Percentiles rank a stretch among this genome's conserved stretches.
These are phyloP conservation scores for Callipepla californica DNA, from an alignment of 2,113 vertebrate genomes.

Conservation along the genomic window DNA sequence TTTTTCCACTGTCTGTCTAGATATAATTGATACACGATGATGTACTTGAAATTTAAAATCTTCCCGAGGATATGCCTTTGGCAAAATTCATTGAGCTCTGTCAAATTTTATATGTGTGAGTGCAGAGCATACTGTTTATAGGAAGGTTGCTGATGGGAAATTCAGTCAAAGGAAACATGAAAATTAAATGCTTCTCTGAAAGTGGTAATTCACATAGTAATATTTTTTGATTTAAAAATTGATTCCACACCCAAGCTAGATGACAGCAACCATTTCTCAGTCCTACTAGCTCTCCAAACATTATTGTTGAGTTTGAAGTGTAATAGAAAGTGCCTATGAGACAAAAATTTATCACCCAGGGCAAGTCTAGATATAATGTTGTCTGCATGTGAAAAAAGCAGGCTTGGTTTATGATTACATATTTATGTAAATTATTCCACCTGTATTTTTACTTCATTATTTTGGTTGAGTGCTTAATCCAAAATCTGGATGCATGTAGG, in stretches of 20 bases:
- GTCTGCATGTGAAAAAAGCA: not conserved
- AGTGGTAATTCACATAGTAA: constrained; percentile 21
- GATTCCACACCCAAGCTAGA: constrained; percentile 27
- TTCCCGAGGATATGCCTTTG: not conserved
- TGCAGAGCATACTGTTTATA: not conserved
- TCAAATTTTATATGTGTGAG: not conserved
- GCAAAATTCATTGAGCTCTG: not conserved
- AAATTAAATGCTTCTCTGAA: not conserved
- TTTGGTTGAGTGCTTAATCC: not conserved
- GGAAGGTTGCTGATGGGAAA: not conserved
- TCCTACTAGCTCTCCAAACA: not conserved
- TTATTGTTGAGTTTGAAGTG: constrained; percentile 46
- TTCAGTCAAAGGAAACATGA: constrained; percentile 14
- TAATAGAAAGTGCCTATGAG: constrained; percentile 25
- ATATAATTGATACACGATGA: not conserved
- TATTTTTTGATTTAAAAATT: constrained; percentile 59
- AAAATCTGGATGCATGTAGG: not conserved
- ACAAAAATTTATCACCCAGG: constrained; percentile 49
- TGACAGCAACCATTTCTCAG: constrained; percentile 44
- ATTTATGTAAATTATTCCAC: not conserved
- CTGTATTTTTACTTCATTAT: not conserved
- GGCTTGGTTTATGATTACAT: not conserved
- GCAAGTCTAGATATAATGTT: not conserved
- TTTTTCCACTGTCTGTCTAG: not conserved
- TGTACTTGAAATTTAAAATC: not conserved